Conservation (phyloP, 2,797 vertebrate genomes). For the Hafferia zeledoni region DNA sequence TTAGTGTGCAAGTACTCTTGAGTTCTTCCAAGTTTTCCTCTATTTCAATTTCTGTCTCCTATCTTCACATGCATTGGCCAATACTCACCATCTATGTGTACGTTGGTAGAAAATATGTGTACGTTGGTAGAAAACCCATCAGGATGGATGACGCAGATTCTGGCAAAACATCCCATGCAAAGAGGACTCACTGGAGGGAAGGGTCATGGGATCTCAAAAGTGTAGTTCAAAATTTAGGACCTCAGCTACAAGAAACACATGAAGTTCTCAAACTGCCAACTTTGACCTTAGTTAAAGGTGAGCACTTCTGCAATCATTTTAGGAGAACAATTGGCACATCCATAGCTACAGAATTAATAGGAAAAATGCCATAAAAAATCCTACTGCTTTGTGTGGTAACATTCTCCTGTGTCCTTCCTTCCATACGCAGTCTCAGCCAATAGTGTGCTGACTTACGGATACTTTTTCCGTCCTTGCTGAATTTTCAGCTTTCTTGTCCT, state of each 20-base stretch:
- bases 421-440: rapidly evolving
- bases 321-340: neutral
- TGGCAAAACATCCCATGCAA: neutral
- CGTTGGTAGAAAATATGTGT: neutral
- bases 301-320: neutral
- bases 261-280: neutral
- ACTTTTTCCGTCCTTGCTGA: neutral
- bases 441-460: neutral
- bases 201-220: neutral
- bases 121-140: neutral
- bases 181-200: neutral
- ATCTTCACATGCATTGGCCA: neutral
- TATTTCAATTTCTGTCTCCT: neutral
- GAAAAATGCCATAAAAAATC: neutral
- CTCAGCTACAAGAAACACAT: rapidly evolving
- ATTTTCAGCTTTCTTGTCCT: neutral
- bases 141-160: neutral
- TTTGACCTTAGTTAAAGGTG: neutral
- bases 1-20: neutral
- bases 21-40: neutral
- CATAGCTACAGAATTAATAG: neutral
- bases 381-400: neutral
- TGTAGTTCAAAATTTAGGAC: neutral
- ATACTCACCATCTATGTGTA: neutral
- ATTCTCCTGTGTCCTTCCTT: neutral